Evolutionary conservation across 2,888 invertebrate species (phyloP), one percentile per base, ranked within the genome.

Genomic region (Acrobasis consociella): DNA sequence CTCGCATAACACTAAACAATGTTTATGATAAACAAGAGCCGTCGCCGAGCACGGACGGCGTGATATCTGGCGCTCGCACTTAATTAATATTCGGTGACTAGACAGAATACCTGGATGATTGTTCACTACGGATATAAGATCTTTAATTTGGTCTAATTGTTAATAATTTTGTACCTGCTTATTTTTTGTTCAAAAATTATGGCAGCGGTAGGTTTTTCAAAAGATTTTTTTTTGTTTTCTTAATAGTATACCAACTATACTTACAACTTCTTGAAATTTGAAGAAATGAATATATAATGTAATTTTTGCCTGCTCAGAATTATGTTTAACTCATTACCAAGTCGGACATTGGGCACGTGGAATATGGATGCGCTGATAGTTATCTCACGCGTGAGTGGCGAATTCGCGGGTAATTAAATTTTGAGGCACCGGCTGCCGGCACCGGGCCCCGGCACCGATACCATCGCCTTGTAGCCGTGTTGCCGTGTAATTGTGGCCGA

Each of bases 51-150:
- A 65, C 72, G 73, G n/a, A 73, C 77, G 66, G 66, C 71, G 71
- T 75, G 75, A 76, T 76, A 73, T 73, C 69, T 69, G 65, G 72
- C 74, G 75, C 74, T 81, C 77, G 75, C 73, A 71, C 78, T 80
- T 91, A 91, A 91, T 91, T 90, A 90, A 87, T 86, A 89, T 85
- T 85, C 81, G 79, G 82, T 91, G 90, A 91, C 87, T 85, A 73
- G 77, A 78, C 87, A 78, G 77, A 79, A 81, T 72, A 53, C 62
- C 64, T 60, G 38, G 67, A 75, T 75, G 76, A 80, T 75, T 74
- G 69, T 64, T 70, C 67, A 64, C 65, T 71, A 74, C 68, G 67
- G 72, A 73, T 72, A 65, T 68, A 69, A 70, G 71, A 74, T 72
- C 56, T 42, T 42, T 42, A 22, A 56, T 56, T 56, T 56, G 42